These are phyloP conservation scores for Neuroterus valhalla DNA, from an alignment of 1,140 invertebrate genomes.

Conservation along the genomic window DNA sequence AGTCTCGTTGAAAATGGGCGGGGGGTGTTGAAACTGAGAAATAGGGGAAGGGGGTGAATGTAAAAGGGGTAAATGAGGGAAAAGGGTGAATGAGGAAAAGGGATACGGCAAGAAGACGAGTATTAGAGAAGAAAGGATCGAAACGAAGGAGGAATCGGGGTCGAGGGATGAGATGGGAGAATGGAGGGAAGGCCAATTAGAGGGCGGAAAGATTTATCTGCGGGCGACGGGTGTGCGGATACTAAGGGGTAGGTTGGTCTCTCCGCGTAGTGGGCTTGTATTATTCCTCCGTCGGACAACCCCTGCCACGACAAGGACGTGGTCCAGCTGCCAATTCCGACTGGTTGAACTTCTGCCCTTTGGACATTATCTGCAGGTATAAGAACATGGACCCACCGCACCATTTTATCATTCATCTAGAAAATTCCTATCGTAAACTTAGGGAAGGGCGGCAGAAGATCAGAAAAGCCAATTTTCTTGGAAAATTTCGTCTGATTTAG, in stretches of 20 bases:
- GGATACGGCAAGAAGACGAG: constrained; percentile 44
- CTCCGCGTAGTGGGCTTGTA: constrained; percentile 66
- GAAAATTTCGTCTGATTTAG: no score
- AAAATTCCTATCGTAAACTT: constrained; percentile 2
- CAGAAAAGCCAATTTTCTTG: no score
- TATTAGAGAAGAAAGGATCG: constrained; percentile 47
- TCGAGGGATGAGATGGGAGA: constrained; percentile 68
- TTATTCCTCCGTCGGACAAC: constrained; percentile 68
- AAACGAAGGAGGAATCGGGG: constrained; percentile 60
- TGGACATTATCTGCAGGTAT: constrained; percentile 4
- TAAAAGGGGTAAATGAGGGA: constrained; percentile 23
- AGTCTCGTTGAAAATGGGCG: constrained; percentile 31
- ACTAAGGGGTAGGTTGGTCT: constrained; percentile 66
- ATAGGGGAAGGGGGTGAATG: constrained; percentile 20
- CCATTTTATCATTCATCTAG: not conserved
- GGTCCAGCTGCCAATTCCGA: constrained; percentile 66
- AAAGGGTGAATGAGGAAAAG: constrained; percentile 23
- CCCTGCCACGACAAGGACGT: constrained; percentile 62
- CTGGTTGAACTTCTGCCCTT: constrained; percentile 32
- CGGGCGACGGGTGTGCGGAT: constrained; percentile 73
- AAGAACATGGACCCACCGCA: constrained; percentile 16
- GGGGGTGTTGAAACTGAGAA: constrained; percentile 54
- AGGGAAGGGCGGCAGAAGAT: no score
- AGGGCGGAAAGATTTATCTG: constrained; percentile 75
- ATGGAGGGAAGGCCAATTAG: constrained; percentile 74